phyloP scores from a whole-genome alignment of 1,140 invertebrate genomes.

The Cotesia typhae region DNA sequence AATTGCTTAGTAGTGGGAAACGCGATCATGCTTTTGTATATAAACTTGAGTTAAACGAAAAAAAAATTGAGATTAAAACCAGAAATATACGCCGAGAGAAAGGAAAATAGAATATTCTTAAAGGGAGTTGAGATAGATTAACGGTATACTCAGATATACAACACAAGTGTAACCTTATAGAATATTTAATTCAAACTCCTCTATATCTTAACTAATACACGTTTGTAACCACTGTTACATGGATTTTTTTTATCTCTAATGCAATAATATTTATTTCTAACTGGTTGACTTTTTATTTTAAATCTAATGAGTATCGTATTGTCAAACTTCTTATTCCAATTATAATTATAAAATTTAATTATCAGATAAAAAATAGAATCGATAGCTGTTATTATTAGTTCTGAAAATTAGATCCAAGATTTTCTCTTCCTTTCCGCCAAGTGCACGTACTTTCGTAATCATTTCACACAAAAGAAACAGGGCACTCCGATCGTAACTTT shows the following conservation, averaged over 20 bases:
- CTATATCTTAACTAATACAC: slow-evolving; percentile 3
- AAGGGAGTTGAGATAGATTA: slow-evolving; percentile 48
- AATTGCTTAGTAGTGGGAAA: slow-evolving; percentile 37
- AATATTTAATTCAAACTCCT: slow-evolving; percentile 33
- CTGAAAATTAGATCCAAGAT: not conserved
- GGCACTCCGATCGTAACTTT: slow-evolving; percentile 30
- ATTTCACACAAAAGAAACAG: slow-evolving; percentile 27
- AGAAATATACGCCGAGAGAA: slow-evolving; percentile 10
- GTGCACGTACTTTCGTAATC: slow-evolving; percentile 32
- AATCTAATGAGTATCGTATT: no score
- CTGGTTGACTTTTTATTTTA: no score
- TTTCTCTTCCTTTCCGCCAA: slow-evolving; percentile 20
- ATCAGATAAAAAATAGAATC: not conserved
- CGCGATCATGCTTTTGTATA: slow-evolving; percentile 44
- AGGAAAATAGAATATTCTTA: slow-evolving; percentile 22
- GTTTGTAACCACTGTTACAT: slow-evolving; percentile 9
- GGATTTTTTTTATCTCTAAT: slow-evolving; percentile 9
- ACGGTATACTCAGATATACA: slow-evolving; percentile 50
- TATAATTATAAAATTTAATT: no score
- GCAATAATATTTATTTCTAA: slow-evolving; percentile 1
- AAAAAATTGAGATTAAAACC: not conserved
- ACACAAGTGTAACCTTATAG: slow-evolving; percentile 56
- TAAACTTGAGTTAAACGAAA: not conserved
- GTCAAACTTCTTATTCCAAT: no score
- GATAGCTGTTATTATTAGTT: not conserved